These are phyloP conservation scores for Saccopteryx bilineata DNA, from an alignment of 2,113 vertebrate genomes.

Conservation along the genomic window DNA sequence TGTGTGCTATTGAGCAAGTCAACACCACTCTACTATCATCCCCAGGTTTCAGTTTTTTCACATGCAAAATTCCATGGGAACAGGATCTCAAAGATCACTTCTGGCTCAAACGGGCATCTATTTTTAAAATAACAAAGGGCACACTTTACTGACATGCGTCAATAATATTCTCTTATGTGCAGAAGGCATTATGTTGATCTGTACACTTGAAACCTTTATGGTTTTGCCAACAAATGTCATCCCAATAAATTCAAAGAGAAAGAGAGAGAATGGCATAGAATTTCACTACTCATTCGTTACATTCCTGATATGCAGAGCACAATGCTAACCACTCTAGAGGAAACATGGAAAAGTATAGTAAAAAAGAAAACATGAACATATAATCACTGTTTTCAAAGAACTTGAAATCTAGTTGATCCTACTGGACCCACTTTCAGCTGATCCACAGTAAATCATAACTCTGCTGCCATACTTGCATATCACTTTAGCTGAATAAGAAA, in stretches of 20 bases:
- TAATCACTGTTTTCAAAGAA: constrained; percentile 34
- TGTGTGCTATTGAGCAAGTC: constrained; percentile 30
- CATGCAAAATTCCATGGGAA: background rate
- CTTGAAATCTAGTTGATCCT: constrained; percentile 5
- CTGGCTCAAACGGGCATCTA: background rate
- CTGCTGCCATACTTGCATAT: background rate
- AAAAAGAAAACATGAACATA: constrained; percentile 33
- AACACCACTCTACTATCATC: background rate
- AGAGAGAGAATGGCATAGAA: background rate
- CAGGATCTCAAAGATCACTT: background rate
- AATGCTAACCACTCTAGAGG: background rate
- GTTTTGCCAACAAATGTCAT: no score
- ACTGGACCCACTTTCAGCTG: background rate
- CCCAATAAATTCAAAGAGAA: no score
- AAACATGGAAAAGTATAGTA: background rate
- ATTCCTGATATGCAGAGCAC: background rate
- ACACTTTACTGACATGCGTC: background rate
- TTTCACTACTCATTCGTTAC: background rate
- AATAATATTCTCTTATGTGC: background rate
- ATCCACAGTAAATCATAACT: background rate
- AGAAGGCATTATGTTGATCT: no score
- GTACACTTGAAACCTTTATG: no score
- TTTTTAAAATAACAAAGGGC: background rate
- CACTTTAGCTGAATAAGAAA: background rate
- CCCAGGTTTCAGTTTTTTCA: background rate